Evolutionary conservation across 2,888 invertebrate genomes (phyloP).

Genomic region (Heliconius ismenius): DNA sequence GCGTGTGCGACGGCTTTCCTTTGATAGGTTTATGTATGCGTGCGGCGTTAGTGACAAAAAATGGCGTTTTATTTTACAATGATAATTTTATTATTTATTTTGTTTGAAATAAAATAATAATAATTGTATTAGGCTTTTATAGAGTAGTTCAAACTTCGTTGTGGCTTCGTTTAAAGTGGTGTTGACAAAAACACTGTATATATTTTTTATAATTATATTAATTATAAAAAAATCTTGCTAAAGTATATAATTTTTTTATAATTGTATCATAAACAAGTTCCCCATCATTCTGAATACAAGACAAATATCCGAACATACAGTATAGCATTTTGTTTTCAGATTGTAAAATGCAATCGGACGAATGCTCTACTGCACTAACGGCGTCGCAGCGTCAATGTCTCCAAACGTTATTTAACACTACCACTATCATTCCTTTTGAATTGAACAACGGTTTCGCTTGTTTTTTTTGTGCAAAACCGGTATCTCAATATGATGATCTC

Average conservation of each 20-base stretch:
- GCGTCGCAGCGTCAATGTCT: constrained; percentile 50
- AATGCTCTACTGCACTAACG: constrained; percentile 43
- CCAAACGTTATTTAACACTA: constrained; percentile 49
- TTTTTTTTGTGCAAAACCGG: constrained; percentile 47
- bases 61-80: too few relatives aligned
- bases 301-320: constrained; percentile 39
- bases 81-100: too few relatives aligned
- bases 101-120: too few relatives aligned
- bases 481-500: constrained; percentile 44
- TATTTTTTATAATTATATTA: too few relatives aligned
- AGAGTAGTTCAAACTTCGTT: too few relatives aligned
- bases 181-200: too few relatives aligned
- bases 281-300: not conserved
- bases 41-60: too few relatives aligned
- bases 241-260: not conserved
- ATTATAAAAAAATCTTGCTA: too few relatives aligned
- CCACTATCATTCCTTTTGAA: constrained; percentile 51
- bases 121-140: too few relatives aligned
- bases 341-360: constrained; percentile 46
- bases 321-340: constrained; percentile 55
- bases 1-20: too few relatives aligned
- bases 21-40: too few relatives aligned
- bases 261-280: not conserved
- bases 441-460: constrained; percentile 48
- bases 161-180: too few relatives aligned